A percentile compares a stretch with the other conserved stretches of the same genome.
phyloP scores from a whole-genome alignment of 2,797 vertebrate genomes.

The Pangasius mekongensis region DNA sequence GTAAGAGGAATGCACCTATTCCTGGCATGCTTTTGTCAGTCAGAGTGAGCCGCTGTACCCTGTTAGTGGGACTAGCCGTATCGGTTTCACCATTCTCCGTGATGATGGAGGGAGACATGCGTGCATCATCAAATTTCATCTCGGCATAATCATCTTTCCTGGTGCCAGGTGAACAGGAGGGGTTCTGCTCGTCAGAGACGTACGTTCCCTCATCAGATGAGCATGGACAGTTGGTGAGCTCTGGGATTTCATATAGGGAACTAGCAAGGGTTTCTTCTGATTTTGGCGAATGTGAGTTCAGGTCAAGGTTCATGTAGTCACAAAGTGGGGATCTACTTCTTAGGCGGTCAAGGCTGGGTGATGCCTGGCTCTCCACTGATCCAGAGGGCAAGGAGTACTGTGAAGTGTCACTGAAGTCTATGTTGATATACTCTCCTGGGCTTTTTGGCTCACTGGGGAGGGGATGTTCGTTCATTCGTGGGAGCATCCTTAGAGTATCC shows the following conservation, averaged over 20 bases:
- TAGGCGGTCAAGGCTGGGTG: slow-evolving; percentile 67
- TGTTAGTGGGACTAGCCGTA: slow-evolving; percentile 77
- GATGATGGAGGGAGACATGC: slow-evolving; percentile 75
- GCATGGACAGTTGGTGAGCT: slow-evolving; percentile 55
- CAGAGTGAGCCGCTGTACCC: slow-evolving; percentile 85
- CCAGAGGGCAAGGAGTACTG: slow-evolving; percentile 67
- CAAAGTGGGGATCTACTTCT: slow-evolving; percentile 76
- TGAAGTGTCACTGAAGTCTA: slow-evolving; percentile 82
- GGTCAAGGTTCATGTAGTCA: slow-evolving; percentile 88
- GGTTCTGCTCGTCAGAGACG: slow-evolving; percentile 66
- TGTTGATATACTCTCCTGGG: slow-evolving; percentile 94
- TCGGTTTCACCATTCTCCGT: slow-evolving; percentile 71
- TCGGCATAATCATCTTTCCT: slow-evolving; percentile 88
- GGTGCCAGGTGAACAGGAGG: slow-evolving; percentile 65
- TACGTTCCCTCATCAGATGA: slow-evolving; percentile 53
- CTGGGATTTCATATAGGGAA: slow-evolving; percentile 56
- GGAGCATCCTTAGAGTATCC: slow-evolving; percentile 83
- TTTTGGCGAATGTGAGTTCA: slow-evolving; percentile 68
- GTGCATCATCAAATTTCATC: slow-evolving; percentile 83
- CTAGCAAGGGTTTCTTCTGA: slow-evolving; percentile 58
- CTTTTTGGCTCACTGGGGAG: slow-evolving; percentile 87
- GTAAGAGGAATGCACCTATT: slow-evolving; percentile 85
- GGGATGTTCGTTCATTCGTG: slow-evolving; percentile 88
- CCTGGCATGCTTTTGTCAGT: slow-evolving; percentile 72
- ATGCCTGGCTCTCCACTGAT: slow-evolving; percentile 70